Evolutionary conservation across 1,140 invertebrate species (phyloP), one percentile per base, ranked within the genome.

Genomic region (Zaprionus africanus): DNA sequence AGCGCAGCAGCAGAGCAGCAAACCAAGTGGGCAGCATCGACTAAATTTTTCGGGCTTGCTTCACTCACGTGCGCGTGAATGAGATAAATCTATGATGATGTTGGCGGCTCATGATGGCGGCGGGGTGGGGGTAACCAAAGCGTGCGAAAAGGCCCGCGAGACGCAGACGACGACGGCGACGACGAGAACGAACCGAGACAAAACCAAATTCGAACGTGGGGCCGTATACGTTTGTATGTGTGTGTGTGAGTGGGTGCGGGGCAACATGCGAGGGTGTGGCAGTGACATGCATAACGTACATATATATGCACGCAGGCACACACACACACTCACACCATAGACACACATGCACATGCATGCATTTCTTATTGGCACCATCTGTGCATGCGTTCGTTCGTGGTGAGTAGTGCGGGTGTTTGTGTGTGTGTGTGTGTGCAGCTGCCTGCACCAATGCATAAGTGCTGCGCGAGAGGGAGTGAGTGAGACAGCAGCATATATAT

Each of bases 81-180:
- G 84, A 88, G 84, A 88, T 88, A 88, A 88, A 88, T 84, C 84
- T 90, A 90, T 90, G 85, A 88, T 87, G 84, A 88, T 90, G 75
- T 79, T 80, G 72, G 65, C 73, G 79, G 6, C 41, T 19, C 41
- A 72, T 87, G 73, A 41, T 71, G 64, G 46, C 46, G 46, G 34
- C 24, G 67, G 56, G 26, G 62, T 31, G 43, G 57, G 62, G 66
- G 34, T 46, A 58, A 58, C 58, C 67, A 60, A 62, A 65, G 82
- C 78, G 66, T 78, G 78, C 76, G 76, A 78, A 81, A 81, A 78
- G 71, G 77, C 61, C 67, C 62, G 62, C 74, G 74, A 76, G 73
- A 61, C 61, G 68, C 59, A 63, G 34, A 60, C 57, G 49, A 64
- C 51, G 65, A 17, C 36, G 22, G 1, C 22, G 66, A 76, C 59